Evolutionary conservation across 2,888 invertebrate species (phyloP).

Genomic region (Sinelater perroti): DNA sequence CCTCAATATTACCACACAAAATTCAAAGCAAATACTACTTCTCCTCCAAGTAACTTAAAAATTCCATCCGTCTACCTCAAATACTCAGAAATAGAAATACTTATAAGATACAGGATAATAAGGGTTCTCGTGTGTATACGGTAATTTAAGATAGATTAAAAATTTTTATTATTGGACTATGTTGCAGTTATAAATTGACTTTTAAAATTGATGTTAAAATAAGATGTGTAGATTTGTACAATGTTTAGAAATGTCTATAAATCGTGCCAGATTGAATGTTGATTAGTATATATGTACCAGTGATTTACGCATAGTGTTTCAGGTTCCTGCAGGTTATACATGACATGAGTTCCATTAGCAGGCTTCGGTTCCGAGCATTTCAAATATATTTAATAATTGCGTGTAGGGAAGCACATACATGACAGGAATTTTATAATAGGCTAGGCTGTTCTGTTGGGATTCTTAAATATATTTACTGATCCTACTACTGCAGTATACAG

Average conservation of each 20-base stretch:
- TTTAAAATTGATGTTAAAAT: slow-evolving; percentile 52
- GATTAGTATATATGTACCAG: slow-evolving; percentile 43
- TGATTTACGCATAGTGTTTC: slow-evolving; percentile 40
- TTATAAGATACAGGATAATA: slow-evolving; percentile 57
- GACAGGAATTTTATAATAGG: slow-evolving; percentile 37
- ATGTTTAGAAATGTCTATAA: slow-evolving; percentile 47
- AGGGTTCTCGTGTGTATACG: slow-evolving; percentile 61
- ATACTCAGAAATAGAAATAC: slow-evolving; percentile 45
- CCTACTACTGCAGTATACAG: slow-evolving; percentile 47
- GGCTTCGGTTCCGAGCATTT: slow-evolving; percentile 16
- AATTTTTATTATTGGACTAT: slow-evolving; percentile 50
- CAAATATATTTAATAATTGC: slow-evolving; percentile 39
- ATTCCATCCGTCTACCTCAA: slow-evolving; percentile 63
- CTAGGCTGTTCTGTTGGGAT: slow-evolving; percentile 27
- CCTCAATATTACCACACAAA: slow-evolving; percentile 64
- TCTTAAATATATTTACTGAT: slow-evolving; percentile 38
- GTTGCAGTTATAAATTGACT: slow-evolving; percentile 56
- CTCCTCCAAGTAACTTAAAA: slow-evolving; percentile 42
- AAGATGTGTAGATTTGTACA: slow-evolving; percentile 53
- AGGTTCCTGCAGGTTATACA: slow-evolving; percentile 39
- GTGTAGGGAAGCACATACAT: slow-evolving; percentile 24
- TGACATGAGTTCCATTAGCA: slow-evolving; percentile 27
- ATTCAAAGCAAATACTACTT: slow-evolving; percentile 26
- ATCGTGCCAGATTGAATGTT: slow-evolving; percentile 49
- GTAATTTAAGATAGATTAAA: slow-evolving; percentile 47